phyloP scores from a whole-genome alignment of 2,113 vertebrate genomes.

The Myotis brandtii region DNA sequence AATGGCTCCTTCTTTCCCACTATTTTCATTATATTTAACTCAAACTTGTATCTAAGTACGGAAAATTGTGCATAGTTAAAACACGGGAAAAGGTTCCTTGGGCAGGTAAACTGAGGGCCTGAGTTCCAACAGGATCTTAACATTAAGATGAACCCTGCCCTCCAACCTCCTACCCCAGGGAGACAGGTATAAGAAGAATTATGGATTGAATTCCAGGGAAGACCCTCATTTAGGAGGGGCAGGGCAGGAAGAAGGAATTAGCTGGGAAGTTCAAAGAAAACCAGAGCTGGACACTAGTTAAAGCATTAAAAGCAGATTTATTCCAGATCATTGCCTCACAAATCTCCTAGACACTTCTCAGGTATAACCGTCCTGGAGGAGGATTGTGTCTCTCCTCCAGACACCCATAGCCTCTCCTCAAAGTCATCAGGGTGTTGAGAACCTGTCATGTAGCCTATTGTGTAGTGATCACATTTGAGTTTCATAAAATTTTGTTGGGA shows the following conservation, averaged over 20 bases:
- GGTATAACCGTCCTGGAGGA: not conserved
- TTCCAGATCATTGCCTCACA: not conserved
- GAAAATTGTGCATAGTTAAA: not conserved
- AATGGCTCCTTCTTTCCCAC: not conserved
- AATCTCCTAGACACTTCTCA: not conserved
- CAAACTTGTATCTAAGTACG: not conserved
- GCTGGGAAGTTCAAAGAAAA: not conserved
- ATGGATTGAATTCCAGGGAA: not conserved
- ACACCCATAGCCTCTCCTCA: not conserved
- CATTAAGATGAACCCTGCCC: not conserved
- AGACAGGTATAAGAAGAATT: not conserved
- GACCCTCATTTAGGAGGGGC: not conserved
- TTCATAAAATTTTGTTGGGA: not conserved
- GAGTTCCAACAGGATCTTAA: not conserved
- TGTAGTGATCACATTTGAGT: not conserved
- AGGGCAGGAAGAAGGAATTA: not conserved
- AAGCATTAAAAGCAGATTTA: not conserved
- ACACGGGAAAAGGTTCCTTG: not conserved
- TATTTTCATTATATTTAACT: conserved; percentile 11
- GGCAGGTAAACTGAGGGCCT: not conserved
- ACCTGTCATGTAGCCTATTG: not conserved
- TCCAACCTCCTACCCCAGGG: not conserved
- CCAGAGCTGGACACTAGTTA: not conserved
- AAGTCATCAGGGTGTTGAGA: no score
- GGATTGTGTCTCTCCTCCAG: not conserved